Evolutionary conservation across 2,113 vertebrate species (phyloP), one percentile per base, ranked within the genome.

Genomic region (Orientallactaga bullata): DNA sequence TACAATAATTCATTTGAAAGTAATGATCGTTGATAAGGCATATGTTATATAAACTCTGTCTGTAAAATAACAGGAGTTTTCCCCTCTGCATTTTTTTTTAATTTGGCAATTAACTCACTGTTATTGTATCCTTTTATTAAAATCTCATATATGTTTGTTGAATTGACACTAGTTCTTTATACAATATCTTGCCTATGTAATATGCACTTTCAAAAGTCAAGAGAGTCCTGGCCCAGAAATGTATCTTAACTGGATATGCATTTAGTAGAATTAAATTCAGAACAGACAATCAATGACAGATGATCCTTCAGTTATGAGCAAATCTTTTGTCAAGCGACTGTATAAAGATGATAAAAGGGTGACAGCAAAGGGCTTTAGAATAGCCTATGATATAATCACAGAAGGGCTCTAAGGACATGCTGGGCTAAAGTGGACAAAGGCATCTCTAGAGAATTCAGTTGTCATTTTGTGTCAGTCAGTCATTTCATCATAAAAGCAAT

Each of bases 141-240:
- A 97, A 94, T n/a, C 58, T 35, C 26, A 93, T 91, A 42, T 37
- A 71, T 96, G 74, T 89, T 92, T 81, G 84, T 42, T 96, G 90
- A 94, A 94, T 95, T 97, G 94, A 80, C 77, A 92, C 51, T 78
- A 97, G 79, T 65, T 96, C 87, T 82, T 95, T 96, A 47, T 89
- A 83, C 69, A 95, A 71, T 88, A 88, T 95, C 32, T 96, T 97
- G 30, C 82, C 81, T 89, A 95, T 97, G 98, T 97, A 96, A 96
- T 97, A 94, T 93, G 21, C 68, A 93, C 58, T 73, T 39, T 92
- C 15, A 72, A 96, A 96, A 84, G 82, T 95, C 85, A 92, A 90
- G 74, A 96, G 95, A 96, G 39, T 77, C 79, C 78, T 95, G 78
- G 77, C 39, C 39, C 58, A 94, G 69, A 47, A 37, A 94, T 97